Base-by-base conservation (phyloP, 2,113 vertebrate species). In the Corvus hawaiiensis region DNA sequence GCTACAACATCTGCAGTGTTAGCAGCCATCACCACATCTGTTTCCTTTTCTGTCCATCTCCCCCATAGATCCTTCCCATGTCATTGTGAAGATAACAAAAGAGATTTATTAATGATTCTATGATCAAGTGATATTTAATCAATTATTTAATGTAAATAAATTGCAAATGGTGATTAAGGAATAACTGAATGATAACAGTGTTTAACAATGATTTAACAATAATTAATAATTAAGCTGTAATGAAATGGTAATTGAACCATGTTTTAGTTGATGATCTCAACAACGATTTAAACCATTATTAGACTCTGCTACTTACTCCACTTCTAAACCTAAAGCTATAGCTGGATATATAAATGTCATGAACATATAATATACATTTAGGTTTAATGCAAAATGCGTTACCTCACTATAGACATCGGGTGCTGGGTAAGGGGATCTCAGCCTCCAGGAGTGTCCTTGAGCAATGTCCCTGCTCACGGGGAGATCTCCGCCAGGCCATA, bases 401-500 rank as follows among this genome's bases (percentile, higher is more conserved):
- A 33, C 32, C 28, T 89, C 13, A 8, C 35, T 76, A 17, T 4
- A 39, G 63, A 28, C 12, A 16, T 2, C 21, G 22, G 15, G 23
- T 68, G 21, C n/a, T 1, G 1, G 23, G 9, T 58, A 24, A 68
- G 23, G 10, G 14, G 7, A 4, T 71, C 24, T 62, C 14, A 27
- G 4, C 20, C 6, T 49, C 1, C 2, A 51, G 20, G 28, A 37
- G 3, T 30, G 18, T 43, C 9, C 17, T 35, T 32, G 33, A 37
- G 37, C 37, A 37, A 39, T 5, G 5, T 51, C 21, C 20, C n/a
- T 54, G 32, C 59, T 28, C 28, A 26, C 0, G 0, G 39, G n/a
- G 23, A 58, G 14, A 26, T 37, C 12, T 16, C 22, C 0, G 2
- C 19, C 4, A 4, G 32, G 27, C 21, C 2, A 1, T 20, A 6